These are phyloP conservation scores for Bombus fervidus DNA, from an alignment of 1,140 invertebrate species.

Conservation along the genomic window DNA sequence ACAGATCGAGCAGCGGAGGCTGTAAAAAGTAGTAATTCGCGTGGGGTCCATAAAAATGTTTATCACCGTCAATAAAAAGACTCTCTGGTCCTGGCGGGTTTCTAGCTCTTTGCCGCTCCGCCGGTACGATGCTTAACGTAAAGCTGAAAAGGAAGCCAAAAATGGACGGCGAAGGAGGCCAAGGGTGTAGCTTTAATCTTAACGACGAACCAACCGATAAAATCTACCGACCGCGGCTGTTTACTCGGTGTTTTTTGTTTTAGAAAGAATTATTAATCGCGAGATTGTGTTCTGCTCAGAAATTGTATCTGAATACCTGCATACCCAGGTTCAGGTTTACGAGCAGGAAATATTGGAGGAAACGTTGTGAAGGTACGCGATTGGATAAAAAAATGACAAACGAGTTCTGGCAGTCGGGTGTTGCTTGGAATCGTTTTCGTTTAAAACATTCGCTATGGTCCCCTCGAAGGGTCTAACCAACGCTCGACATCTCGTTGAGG, in stretches of 20 bases:
- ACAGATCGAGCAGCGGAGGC: constrained; percentile 52
- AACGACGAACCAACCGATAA: constrained; percentile 72
- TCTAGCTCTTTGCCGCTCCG: background rate
- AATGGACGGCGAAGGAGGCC: constrained; percentile 21
- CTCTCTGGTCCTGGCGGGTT: constrained; percentile 62
- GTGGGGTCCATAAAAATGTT: constrained; percentile 80
- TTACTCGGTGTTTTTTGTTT: constrained; percentile 61
- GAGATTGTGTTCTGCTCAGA: background rate
- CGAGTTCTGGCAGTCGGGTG: constrained; percentile 17
- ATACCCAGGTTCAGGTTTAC: constrained; percentile 5
- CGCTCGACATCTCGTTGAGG: background rate
- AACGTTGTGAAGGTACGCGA: constrained; percentile 9
- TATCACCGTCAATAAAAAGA: constrained; percentile 79
- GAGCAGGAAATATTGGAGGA: constrained; percentile 47
- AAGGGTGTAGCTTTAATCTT: constrained; percentile 73
- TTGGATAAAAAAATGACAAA: constrained; percentile 34
- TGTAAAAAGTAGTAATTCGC: constrained; percentile 80
- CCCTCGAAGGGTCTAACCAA: background rate
- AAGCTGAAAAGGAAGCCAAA: background rate
- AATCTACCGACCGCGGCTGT: constrained; percentile 55
- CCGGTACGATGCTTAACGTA: constrained; percentile 14
- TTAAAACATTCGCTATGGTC: background rate
- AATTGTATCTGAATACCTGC: constrained; percentile 11
- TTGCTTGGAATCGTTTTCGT: constrained; percentile 11
- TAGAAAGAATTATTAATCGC: constrained; percentile 39